Base-by-base conservation (phyloP, 2,113 vertebrate genomes). In the Microcebus tavaratra region DNA sequence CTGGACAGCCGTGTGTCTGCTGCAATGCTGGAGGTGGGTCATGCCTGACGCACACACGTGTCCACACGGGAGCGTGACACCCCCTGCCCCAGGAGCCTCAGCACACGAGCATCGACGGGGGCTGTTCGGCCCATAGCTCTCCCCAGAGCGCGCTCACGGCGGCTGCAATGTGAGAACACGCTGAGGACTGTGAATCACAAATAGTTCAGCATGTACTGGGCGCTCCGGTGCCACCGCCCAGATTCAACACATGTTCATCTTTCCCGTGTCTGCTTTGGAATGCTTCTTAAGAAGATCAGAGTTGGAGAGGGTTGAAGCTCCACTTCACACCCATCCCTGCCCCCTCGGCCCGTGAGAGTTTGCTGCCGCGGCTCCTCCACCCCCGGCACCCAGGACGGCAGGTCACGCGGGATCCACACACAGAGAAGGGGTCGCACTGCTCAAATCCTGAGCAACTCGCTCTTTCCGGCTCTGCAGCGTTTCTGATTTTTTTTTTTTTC, bases 341-440 rank as follows among this genome's bases (percentile, higher is more conserved):
- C 9, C 20, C 1, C 12, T 20, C 10, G 42, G 2, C 12, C 55
- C 25, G 1, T 0, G 21, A 0, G 2, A 1, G 1, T 6, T 18
- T 27, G 18, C 23, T 2, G 0, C 34, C 42, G 15, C 27, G 0
- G 42, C n/a, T 34, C 20, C 20, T 57, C 55, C 55, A 6, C 1
- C 27, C 6, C 18, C 20, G 3, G 15, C 1, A 4, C 8, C 70
- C 63, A 20, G 53, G n/a, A 18, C 61, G 7, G 13, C 0, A 10
- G 5, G 18, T 15, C 55, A 14, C 12, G 1, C 0, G 1, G 73
- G 27, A 53, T 8, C 48, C 25, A 10, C 21, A 1, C 25, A 10
- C 21, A 1, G 15, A n/a, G 15, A 42, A 48, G 39, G 9, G 13
- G 23, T 7, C 3, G 8, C 18, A 2, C 45, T 7, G 55, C 25